Conservation (phyloP, 2,888 invertebrate genomes). For the Cantharis lateralis region DNA sequence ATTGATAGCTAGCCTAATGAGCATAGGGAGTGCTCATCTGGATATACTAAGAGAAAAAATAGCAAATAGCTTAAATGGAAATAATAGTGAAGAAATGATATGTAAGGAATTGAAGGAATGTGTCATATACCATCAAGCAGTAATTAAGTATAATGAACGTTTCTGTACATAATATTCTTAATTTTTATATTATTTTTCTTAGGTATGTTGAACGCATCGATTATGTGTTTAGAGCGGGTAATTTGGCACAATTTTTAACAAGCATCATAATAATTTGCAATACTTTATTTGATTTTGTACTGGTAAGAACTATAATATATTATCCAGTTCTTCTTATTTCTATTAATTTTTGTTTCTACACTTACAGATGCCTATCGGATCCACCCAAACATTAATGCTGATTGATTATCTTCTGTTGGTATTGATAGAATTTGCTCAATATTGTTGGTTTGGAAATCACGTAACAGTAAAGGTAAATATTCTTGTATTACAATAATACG, state of each 20-base stretch:
- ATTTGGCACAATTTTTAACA: slow-evolving; percentile 22
- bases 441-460: slow-evolving; percentile 33
- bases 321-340: background rate
- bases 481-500: background rate
- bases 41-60: slow-evolving; percentile 16
- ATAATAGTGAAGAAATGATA: background rate
- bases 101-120: slow-evolving; percentile 9
- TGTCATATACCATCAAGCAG: slow-evolving; percentile 14
- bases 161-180: background rate
- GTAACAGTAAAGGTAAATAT: slow-evolving; percentile 28
- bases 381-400: slow-evolving; percentile 14
- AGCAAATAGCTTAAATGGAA: background rate
- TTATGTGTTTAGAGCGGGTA: slow-evolving; percentile 8
- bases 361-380: background rate
- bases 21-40: slow-evolving; percentile 15
- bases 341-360: background rate
- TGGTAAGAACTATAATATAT: slow-evolving; percentile 3
- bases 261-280: slow-evolving; percentile 26
- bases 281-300: slow-evolving; percentile 22
- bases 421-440: slow-evolving; percentile 22
- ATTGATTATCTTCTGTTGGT: slow-evolving; percentile 11
- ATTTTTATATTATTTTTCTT: background rate
- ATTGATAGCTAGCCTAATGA: slow-evolving; percentile 14
- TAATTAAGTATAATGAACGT: slow-evolving; percentile 9
- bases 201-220: slow-evolving; percentile 21